phyloP scores from a whole-genome alignment of 2,888 invertebrate species.

The Drosophila quasianomalipes region DNA sequence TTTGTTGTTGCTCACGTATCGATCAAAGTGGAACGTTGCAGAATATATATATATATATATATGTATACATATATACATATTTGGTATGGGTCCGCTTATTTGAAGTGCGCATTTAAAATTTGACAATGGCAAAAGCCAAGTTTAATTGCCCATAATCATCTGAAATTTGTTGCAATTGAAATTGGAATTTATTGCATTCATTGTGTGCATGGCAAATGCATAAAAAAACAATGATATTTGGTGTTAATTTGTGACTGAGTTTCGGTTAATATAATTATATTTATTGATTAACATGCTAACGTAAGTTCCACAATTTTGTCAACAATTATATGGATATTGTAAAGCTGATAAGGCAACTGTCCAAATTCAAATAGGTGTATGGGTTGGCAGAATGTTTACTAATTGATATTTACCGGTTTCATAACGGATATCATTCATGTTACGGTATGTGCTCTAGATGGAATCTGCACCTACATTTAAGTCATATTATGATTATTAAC shows the following conservation, averaged over 20 bases:
- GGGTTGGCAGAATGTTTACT: not conserved
- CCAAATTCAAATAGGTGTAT: not conserved
- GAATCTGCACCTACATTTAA: not conserved
- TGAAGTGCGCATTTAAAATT: constrained; percentile 32
- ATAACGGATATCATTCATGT: not conserved
- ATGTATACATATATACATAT: not conserved
- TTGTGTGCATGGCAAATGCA: not conserved
- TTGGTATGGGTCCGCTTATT: constrained; percentile 7
- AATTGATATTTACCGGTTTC: not conserved
- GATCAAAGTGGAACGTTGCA: constrained; percentile 28
- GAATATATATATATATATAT: not conserved
- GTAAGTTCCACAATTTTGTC: not conserved
- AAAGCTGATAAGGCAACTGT: not conserved
- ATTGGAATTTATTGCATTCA: constrained; percentile 9
- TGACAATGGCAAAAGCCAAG: constrained; percentile 20
- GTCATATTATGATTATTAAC: not conserved
- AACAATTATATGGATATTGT: not conserved
- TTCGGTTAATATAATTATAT: not conserved
- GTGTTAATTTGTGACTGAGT: not conserved
- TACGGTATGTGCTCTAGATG: not conserved
- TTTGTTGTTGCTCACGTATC: constrained; percentile 38
- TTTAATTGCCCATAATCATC: constrained; percentile 24
- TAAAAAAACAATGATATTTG: not conserved
- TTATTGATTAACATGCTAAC: not conserved
- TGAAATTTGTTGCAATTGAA: constrained; percentile 23